Conservation (phyloP, 2,888 invertebrate species). For the Clistopyga incitator region DNA sequence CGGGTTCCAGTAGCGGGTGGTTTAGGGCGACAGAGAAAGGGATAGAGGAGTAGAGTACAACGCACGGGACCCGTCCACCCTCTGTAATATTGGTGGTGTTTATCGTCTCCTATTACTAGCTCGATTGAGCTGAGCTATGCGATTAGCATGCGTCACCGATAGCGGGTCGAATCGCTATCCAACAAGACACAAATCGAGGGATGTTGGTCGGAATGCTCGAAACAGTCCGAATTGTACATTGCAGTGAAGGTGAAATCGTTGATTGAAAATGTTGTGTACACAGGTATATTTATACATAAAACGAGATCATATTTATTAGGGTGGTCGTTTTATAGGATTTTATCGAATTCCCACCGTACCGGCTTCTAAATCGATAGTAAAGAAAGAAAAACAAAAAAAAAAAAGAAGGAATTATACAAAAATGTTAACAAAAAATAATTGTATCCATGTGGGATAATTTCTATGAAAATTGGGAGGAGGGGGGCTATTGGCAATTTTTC, state of each 20-base stretch:
- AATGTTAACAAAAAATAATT: no score
- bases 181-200: slow-evolving; percentile 17
- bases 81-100: slow-evolving; percentile 81
- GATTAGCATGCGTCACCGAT: slow-evolving; percentile 82
- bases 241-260: slow-evolving; percentile 44
- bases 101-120: slow-evolving; percentile 82
- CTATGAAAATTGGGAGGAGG: no score
- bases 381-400: no score
- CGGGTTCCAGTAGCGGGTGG: slow-evolving; percentile 37
- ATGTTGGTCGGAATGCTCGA: slow-evolving; percentile 23
- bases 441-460: no score
- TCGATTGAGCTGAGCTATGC: slow-evolving; percentile 81
- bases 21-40: slow-evolving; percentile 51
- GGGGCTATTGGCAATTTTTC: no score
- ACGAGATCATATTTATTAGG: no score
- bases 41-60: slow-evolving; percentile 20
- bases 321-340: no score
- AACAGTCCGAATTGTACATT: slow-evolving; percentile 25
- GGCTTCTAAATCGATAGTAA: no score
- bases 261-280: slow-evolving; percentile 31
- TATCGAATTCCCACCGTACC: no score
- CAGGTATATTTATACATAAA: no score
- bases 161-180: slow-evolving; percentile 56
- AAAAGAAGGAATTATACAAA: no score
- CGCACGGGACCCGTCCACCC: slow-evolving; percentile 73